These are phyloP conservation scores for Zelleria hepariella DNA, from an alignment of 2,888 invertebrate species.

Conservation along the genomic window DNA sequence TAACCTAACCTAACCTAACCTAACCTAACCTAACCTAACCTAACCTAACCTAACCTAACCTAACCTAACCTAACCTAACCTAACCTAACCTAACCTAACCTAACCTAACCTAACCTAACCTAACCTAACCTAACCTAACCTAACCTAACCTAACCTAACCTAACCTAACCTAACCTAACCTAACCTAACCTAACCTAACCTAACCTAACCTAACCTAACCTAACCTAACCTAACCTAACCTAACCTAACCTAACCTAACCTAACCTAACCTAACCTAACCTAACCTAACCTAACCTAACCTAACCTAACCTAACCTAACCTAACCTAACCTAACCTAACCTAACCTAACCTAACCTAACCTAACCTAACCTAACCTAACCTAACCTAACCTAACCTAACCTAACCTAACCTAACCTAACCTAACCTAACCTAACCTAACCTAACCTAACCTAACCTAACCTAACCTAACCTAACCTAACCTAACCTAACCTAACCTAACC, in stretches of 20 bases:
- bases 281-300: slow-evolving; percentile 9
- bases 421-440: slow-evolving; percentile 5
- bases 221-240: slow-evolving; percentile 8
- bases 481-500: slow-evolving; percentile 10
- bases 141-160: slow-evolving; percentile 11
- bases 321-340: slow-evolving; percentile 4
- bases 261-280: slow-evolving; percentile 9
- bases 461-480: slow-evolving; percentile 1
- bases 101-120: slow-evolving; percentile 11
- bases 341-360: slow-evolving; percentile 5
- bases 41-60: slow-evolving; percentile 10
- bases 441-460: slow-evolving; percentile 2
- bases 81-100: slow-evolving; percentile 8
- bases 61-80: slow-evolving; percentile 12
- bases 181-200: slow-evolving; percentile 9
- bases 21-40: slow-evolving; percentile 9
- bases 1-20: slow-evolving; percentile 11
- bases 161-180: slow-evolving; percentile 11
- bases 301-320: slow-evolving; percentile 6
- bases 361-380: slow-evolving; percentile 4
- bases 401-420: slow-evolving; percentile 5
- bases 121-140: slow-evolving; percentile 11
- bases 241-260: slow-evolving; percentile 10
- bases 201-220: slow-evolving; percentile 6
- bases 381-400: slow-evolving; percentile 5